Evolutionary conservation across 2,797 vertebrate species (phyloP), one percentile per base, ranked within the genome.

Genomic region (Aplochiton taeniatus): DNA sequence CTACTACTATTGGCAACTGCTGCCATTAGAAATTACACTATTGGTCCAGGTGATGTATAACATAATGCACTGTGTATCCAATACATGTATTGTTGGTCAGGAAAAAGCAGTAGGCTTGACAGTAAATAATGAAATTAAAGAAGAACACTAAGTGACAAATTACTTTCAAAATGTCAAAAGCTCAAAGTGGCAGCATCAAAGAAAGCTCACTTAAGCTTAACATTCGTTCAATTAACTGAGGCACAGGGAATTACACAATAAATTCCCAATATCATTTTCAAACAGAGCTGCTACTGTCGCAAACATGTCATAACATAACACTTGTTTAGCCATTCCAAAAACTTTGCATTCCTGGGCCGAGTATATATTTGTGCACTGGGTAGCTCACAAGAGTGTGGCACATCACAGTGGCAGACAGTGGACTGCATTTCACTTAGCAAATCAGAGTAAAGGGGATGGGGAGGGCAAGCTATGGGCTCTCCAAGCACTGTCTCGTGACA

Each of bases 401-500:
- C 12, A 44, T n/a, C 19, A 17, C 48, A 47, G 43, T 11, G 11
- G 13, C 9, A 51, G 44, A 65, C 19, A 47, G 7, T 41, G 1
- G 42, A 20, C 31, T 52, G n/a, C 44, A 11, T 56, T 62, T 53
- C 8, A n/a, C 13, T 4, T 42, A 57, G 19, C 52, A 19, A 51
- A 61, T 19, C 42, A 4, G 12, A 5, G 51, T 49, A 52, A 16
- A 18, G 54, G 55, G n/a, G 61, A 61, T 52, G 66, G 63, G 63
- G 63, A 19, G 31, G 65, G 70, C 66, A 74, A 69, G 82, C 69
- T 63, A 79, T 65, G 73, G 74, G 68, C 73, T 76, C 74, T 76
- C 44, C 72, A 59, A 83, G 80, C 71, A 73, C 77, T 77, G 69
- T 83, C 66, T 81, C 68, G 45, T 65, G 82, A 80, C 69, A 78